Evolutionary conservation across 2,888 invertebrate genomes (phyloP).

Genomic region (Aleiodes testaceus): DNA sequence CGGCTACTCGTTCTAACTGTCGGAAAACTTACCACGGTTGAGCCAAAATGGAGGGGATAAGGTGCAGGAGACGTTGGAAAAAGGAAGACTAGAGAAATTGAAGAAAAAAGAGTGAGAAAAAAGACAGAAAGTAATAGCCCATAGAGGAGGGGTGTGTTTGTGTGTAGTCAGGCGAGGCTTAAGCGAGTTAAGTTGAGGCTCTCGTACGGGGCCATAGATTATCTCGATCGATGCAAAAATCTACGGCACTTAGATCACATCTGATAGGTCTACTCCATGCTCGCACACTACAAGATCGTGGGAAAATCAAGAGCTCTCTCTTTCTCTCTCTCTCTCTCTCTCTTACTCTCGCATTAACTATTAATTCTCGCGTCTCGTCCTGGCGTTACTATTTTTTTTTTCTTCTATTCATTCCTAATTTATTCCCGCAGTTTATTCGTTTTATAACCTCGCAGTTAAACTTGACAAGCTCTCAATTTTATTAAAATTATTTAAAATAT

Average conservation of each 20-base stretch:
- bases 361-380: slow-evolving; percentile 34
- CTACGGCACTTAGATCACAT: slow-evolving; percentile 54
- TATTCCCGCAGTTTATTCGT: slow-evolving; percentile 2
- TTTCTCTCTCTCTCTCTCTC: slow-evolving; percentile 26
- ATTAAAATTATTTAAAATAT: slow-evolving; percentile 17
- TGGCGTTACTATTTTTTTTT: background rate
- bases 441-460: slow-evolving; percentile 20
- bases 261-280: slow-evolving; percentile 49
- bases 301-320: slow-evolving; percentile 44
- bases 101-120: slow-evolving; percentile 36
- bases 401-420: background rate
- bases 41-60: slow-evolving; percentile 20
- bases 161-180: slow-evolving; percentile 32
- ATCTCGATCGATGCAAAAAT: slow-evolving; percentile 57
- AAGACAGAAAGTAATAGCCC: slow-evolving; percentile 8
- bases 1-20: slow-evolving; percentile 17
- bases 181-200: slow-evolving; percentile 40
- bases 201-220: slow-evolving; percentile 53
- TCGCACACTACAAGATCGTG: slow-evolving; percentile 49
- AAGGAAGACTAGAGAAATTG: slow-evolving; percentile 25
- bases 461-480: slow-evolving; percentile 30
- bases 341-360: slow-evolving; percentile 38
- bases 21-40: slow-evolving; percentile 20
- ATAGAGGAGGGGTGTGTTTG: slow-evolving; percentile 26
- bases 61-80: slow-evolving; percentile 19